These are phyloP conservation scores for Agonopterix subpropinquella DNA, from an alignment of 2,888 invertebrate species.

Conservation along the genomic window DNA sequence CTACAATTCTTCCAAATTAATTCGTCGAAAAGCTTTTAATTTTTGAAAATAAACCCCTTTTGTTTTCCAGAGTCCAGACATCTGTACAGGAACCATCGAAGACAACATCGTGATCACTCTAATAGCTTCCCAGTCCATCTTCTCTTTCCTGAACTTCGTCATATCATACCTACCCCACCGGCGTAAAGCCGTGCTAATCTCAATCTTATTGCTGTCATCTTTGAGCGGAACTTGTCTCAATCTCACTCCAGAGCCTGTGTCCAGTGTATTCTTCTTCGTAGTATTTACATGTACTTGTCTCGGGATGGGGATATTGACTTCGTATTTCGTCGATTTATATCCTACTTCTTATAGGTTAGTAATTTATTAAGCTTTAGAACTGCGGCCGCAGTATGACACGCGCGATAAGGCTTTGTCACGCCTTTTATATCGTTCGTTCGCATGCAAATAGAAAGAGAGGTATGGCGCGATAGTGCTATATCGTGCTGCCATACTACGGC, in stretches of 20 bases:
- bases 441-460: no score
- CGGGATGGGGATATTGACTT: slow-evolving; percentile 62
- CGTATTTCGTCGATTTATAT: slow-evolving; percentile 62
- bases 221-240: slow-evolving; percentile 63
- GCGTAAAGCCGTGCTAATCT: slow-evolving; percentile 69
- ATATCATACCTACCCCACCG: slow-evolving; percentile 69
- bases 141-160: slow-evolving; percentile 76
- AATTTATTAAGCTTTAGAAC: background rate
- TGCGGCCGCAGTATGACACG: no score
- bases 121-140: slow-evolving; percentile 78
- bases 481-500: no score
- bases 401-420: no score
- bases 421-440: no score
- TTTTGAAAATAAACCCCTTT: background rate
- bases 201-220: slow-evolving; percentile 67
- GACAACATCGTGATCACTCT: slow-evolving; percentile 78
- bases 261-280: slow-evolving; percentile 58
- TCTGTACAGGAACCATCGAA: slow-evolving; percentile 73
- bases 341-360: slow-evolving; percentile 61
- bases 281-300: slow-evolving; percentile 59
- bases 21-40: no score
- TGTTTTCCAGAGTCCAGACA: slow-evolving; percentile 36
- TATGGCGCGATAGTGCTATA: no score
- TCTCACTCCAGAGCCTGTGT: slow-evolving; percentile 54
- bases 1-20: no score